Percentiles rank a stretch among this genome's conserved stretches.
Conservation (phyloP, 2,888 invertebrate species). For the Diplolepis rosae region DNA sequence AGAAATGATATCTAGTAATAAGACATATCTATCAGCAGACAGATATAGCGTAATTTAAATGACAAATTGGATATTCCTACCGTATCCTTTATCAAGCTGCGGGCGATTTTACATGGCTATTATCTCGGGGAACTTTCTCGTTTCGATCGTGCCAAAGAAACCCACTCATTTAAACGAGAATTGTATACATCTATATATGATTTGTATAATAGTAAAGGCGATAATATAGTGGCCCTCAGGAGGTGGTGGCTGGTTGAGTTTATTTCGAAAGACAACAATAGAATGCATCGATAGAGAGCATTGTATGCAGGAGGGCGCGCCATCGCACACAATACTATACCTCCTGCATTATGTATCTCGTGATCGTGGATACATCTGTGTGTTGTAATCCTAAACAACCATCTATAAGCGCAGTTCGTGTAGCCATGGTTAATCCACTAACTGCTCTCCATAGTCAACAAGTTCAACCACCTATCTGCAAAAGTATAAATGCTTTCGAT, state of each 20-base stretch:
- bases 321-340: slow-evolving; percentile 66
- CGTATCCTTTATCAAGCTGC: slow-evolving; percentile 1
- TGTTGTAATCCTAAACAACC: slow-evolving; percentile 59
- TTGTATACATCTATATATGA: slow-evolving; percentile 50
- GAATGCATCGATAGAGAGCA: slow-evolving; percentile 65
- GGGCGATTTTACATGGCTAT: slow-evolving; percentile 17
- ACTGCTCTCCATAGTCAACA: neutral
- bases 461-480: neutral
- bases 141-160: slow-evolving; percentile 50
- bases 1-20: slow-evolving; percentile 21
- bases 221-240: slow-evolving; percentile 58
- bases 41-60: slow-evolving; percentile 14
- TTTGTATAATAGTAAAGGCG: slow-evolving; percentile 59
- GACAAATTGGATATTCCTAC: slow-evolving; percentile 22
- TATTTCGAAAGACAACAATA: slow-evolving; percentile 57
- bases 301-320: slow-evolving; percentile 61
- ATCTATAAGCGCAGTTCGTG: slow-evolving; percentile 43
- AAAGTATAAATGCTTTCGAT: neutral
- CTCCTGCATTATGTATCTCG: slow-evolving; percentile 70
- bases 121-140: slow-evolving; percentile 17
- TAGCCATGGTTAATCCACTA: neutral
- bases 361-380: slow-evolving; percentile 49
- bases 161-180: slow-evolving; percentile 53
- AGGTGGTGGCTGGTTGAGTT: slow-evolving; percentile 57
- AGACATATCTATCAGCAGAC: slow-evolving; percentile 23